These are phyloP conservation scores for Helicoverpa armigera DNA, from an alignment of 1,140 invertebrate species.

Conservation along the genomic window DNA sequence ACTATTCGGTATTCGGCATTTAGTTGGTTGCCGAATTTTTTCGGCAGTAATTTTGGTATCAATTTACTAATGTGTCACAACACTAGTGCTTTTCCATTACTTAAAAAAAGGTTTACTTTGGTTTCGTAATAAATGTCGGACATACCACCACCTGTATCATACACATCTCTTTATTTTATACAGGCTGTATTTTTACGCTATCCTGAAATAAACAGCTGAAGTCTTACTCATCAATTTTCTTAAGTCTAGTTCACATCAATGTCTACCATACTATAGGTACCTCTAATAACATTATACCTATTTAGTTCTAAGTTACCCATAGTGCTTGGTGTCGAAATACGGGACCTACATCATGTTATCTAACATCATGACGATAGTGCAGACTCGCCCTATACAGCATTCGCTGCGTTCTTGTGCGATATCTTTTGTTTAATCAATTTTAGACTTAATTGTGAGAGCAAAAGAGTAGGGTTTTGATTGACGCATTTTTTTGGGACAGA, in stretches of 20 bases:
- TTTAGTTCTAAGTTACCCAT: background rate
- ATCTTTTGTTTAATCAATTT: background rate
- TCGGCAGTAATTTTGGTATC: background rate
- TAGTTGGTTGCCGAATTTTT: background rate
- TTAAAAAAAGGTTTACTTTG: too few relatives aligned
- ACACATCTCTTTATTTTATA: too few relatives aligned
- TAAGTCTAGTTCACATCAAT: background rate
- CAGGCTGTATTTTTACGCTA: too few relatives aligned
- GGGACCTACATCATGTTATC: conserved; percentile 36
- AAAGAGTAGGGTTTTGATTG: too few relatives aligned
- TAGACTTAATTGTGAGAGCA: too few relatives aligned
- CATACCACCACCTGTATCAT: too few relatives aligned
- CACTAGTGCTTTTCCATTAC: background rate
- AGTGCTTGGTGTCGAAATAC: conserved; percentile 42
- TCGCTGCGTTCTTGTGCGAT: background rate
- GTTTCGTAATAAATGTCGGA: too few relatives aligned
- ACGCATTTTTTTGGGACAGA: too few relatives aligned
- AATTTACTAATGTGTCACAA: background rate
- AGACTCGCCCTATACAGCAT: conserved; percentile 3
- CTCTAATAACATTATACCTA: background rate
- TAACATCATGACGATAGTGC: conserved; percentile 46
- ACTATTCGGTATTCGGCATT: background rate
- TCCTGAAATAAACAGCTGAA: too few relatives aligned
- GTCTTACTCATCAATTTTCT: background rate
- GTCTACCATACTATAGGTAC: too few relatives aligned